Base-by-base conservation (phyloP, 2,888 invertebrate genomes). In the Lasioglossum vierecki region DNA sequence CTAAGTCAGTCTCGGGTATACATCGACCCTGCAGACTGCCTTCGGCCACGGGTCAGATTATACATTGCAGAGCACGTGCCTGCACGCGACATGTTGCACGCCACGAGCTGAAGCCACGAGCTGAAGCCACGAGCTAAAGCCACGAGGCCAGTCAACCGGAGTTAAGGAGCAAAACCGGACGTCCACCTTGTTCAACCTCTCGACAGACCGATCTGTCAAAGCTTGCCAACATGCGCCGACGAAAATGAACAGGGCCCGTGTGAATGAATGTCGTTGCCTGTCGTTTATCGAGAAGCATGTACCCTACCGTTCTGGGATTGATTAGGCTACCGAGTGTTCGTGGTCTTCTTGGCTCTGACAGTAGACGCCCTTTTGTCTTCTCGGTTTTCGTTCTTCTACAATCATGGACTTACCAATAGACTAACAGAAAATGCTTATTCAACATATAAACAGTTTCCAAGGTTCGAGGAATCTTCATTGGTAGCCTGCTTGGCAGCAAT, bases 1-100 rank as follows among this genome's bases (percentile, higher is more conserved):
- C 15, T 5, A 63, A 30, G 13, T 4, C 79, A 73, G 82, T 76
- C 83, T 82, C 86, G 79, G 85, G 84, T 88, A 88, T 88, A 80
- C 85, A 90, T 86, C 86, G 82, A 80, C 66, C 80, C 77, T 72
- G 72, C 78, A 75, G 85, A 84, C 83, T 81, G 88, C 89, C 89
- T 82, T 71, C 77, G 86, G 89, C 86, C 89, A 85, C 79, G 79
- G 88, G 80, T 87, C 84, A 85, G 90, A 90, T 90, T 90, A 87
- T 88, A 90, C 82, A 88, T 89, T 87, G 86, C 81, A 74, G 72
- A 90, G 88, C 89, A 91, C 89, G 90, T 91, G 91, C 86, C 89
- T 87, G 87, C 89, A 88, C 90, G 91, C 91, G 91, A 90, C 91
- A 90, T 85, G 87, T 89, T 90, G 89, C 89, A 90, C 80, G 80